These are phyloP conservation scores for Macrophya alboannulata DNA, from an alignment of 2,888 invertebrate species.

Conservation along the genomic window DNA sequence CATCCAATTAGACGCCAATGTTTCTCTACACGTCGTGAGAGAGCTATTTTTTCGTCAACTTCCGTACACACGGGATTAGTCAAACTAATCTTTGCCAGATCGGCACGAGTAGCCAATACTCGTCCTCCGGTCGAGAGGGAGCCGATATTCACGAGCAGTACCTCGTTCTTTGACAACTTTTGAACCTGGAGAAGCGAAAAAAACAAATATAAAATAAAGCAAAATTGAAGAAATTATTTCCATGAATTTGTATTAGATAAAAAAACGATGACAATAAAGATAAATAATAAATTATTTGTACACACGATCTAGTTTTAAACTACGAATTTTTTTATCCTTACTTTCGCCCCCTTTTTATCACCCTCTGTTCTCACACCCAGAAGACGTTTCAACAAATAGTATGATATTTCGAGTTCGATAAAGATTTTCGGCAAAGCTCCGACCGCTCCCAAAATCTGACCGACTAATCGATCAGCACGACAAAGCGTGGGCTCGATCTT, in stretches of 20 bases:
- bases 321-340: conserved; percentile 67
- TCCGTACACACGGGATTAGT: conserved; percentile 99
- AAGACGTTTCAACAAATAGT: conserved; percentile 96
- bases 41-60: conserved; percentile 99
- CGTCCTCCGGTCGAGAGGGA: conserved; percentile 98
- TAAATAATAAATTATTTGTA: background rate
- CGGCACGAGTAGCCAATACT: conserved; percentile 96
- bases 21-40: conserved; percentile 98
- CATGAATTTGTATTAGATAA: too few species aligned
- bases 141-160: conserved; percentile 98
- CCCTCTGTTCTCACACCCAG: conserved; percentile 99
- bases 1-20: conserved; percentile 99
- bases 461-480: conserved; percentile 98
- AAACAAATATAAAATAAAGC: background rate
- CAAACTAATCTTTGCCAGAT: conserved; percentile 98
- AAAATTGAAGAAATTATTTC: background rate
- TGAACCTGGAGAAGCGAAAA: conserved; percentile 83
- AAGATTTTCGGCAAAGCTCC: conserved; percentile 98
- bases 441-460: conserved; percentile 96
- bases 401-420: conserved; percentile 98
- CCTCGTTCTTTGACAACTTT: conserved; percentile 94
- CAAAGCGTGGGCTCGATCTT: conserved; percentile 99
- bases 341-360: conserved; percentile 99
- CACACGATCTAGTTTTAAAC: background rate
- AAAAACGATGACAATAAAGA: too few species aligned